Evolutionary conservation across 1,140 invertebrate genomes (phyloP), one percentile per base, ranked within the genome.

Genomic region (Drosophila yakuba): DNA sequence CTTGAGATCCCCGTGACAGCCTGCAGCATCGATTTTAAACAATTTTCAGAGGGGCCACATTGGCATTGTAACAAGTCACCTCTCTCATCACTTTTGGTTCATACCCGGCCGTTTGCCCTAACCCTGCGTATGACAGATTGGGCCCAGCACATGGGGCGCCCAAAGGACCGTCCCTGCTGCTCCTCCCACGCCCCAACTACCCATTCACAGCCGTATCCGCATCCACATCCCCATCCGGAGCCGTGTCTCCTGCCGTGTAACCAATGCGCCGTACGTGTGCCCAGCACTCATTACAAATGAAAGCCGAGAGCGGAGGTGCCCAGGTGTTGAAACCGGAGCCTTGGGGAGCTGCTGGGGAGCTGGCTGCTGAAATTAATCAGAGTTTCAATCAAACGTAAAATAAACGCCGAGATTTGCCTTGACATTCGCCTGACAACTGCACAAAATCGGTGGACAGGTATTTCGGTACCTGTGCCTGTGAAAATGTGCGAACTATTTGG

Each of bases 301-400:
- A 78, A 77, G 39, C 67, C 57, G 28, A 72, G 38, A 55, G 64
- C 58, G 73, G 78, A 75, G 67, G 81, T 62, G 82, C 74, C 78
- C 41, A 74, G 78, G 74, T 68, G 63, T 81, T 86, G 81, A 78
- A 74, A 80, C 71, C 75, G 72, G 44, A 48, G 38, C n/a, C 11
- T 10, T 6, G 35, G 14, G 51, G 14, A 15, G 38, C 8, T 10
- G 36, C 36, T 38, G 38, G 2, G 3, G 8, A 15, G 14, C n/a
- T 69, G 71, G 23, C 71, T 51, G 67, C 61, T 50, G 58, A 74
- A 85, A 81, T 86, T 86, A 85, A 85, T 85, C 81, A 85, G 77
- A 85, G 82, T 74, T 86, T 85, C 74, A 81, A 86, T 85, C 82
- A 86, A 81, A 86, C 74, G 74, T 74, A 74, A 81, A 81, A 85